These are phyloP conservation scores for Napeogenes inachia DNA, from an alignment of 2,888 invertebrate genomes.

Conservation along the genomic window DNA sequence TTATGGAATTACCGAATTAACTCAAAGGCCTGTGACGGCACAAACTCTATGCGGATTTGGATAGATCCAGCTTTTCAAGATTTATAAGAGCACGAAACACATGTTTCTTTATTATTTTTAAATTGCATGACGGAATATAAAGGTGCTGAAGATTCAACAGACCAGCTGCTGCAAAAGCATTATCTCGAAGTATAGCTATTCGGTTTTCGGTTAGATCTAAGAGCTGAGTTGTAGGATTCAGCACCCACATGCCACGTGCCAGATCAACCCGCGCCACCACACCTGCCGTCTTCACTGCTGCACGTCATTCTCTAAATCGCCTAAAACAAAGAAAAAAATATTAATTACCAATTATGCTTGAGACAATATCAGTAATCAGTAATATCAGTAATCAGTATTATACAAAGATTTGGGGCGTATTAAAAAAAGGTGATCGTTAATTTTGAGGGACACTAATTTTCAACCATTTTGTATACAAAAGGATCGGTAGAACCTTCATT, in stretches of 20 bases:
- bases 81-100: conserved; percentile 88
- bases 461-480: conserved; percentile 41
- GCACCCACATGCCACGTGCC: conserved; percentile 79
- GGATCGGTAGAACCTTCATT: conserved; percentile 44
- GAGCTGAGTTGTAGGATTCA: conserved; percentile 86
- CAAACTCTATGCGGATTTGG: conserved; percentile 81
- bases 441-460: conserved; percentile 35
- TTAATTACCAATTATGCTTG: neutral
- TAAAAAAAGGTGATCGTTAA: conserved; percentile 25
- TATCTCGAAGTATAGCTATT: conserved; percentile 80
- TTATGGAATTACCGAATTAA: conserved; percentile 86
- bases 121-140: conserved; percentile 83
- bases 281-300: conserved; percentile 59
- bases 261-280: conserved; percentile 67
- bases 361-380: conserved; percentile 7
- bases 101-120: conserved; percentile 82
- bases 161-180: conserved; percentile 85
- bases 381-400: conserved; percentile 7
- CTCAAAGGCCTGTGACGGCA: conserved; percentile 86
- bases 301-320: conserved; percentile 62
- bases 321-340: conserved; percentile 43
- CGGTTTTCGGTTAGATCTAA: conserved; percentile 87
- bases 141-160: conserved; percentile 89
- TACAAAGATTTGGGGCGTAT: conserved; percentile 18
- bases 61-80: conserved; percentile 88